Evolutionary conservation across 2,888 invertebrate species (phyloP).

Genomic region (Drosophila glabriapex): DNA sequence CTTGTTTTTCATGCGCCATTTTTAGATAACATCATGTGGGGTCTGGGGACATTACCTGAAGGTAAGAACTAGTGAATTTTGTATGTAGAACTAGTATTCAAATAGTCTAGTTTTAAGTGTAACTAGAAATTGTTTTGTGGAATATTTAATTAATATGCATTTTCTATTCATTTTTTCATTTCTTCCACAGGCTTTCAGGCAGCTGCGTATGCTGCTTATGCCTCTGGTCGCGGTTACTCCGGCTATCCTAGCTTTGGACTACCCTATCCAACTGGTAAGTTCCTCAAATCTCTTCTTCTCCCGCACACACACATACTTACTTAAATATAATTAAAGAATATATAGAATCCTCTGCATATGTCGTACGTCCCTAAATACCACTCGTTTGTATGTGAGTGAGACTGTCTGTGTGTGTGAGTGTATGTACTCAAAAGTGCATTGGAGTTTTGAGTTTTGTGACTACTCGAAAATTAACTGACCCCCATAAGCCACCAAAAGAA

Average conservation of each 20-base stretch:
- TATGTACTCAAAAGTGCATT: conserved; percentile 18
- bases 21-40: conserved; percentile 97
- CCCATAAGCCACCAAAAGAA: background rate
- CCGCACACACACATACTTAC: conserved; percentile 25
- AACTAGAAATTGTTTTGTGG: background rate
- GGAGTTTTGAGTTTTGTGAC: conserved; percentile 41
- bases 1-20: conserved; percentile 54
- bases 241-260: conserved; percentile 99
- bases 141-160: background rate
- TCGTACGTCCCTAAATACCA: conserved; percentile 32
- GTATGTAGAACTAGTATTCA: background rate
- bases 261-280: conserved; percentile 98
- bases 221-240: conserved; percentile 98
- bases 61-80: conserved; percentile 89
- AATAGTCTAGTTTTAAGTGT: background rate
- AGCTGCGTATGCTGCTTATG: conserved; percentile 97
- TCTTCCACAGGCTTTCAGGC: conserved; percentile 93
- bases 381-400: conserved; percentile 39
- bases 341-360: conserved; percentile 45
- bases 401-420: conserved; percentile 53
- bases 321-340: conserved; percentile 20
- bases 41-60: conserved; percentile 98
- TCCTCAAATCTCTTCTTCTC: conserved; percentile 12
- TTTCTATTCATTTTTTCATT: background rate
- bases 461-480: conserved; percentile 38